Evolutionary conservation across 2,113 vertebrate species (phyloP).

Genomic region (Melanostigma gelatinosum): DNA sequence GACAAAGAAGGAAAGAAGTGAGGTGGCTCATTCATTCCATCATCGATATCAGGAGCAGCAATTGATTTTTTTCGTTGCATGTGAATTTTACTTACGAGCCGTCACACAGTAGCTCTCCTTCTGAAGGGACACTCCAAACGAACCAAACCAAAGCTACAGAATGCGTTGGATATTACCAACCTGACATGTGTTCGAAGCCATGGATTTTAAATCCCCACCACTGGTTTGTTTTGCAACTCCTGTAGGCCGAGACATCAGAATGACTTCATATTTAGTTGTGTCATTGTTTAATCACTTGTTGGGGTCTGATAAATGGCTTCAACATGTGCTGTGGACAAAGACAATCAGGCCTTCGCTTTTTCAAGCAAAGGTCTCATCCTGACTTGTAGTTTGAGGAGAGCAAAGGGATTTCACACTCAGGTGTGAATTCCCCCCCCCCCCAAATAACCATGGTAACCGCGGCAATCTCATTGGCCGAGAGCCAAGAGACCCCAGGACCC

Average conservation of each 20-base stretch:
- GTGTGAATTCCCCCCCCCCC: no score
- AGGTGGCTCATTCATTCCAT: no score
- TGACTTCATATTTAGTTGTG: constrained; percentile 51
- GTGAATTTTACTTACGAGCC: neutral
- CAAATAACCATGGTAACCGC: no score
- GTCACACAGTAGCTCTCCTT: neutral
- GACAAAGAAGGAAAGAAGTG: neutral
- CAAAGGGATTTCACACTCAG: no score
- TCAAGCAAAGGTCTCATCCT: no score
- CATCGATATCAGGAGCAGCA: no score
- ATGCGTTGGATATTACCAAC: neutral
- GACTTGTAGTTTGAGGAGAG: no score
- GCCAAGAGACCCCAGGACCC: no score
- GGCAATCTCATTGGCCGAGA: no score
- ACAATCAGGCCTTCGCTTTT: no score
- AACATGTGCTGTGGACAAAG: no score
- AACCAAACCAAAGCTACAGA: neutral
- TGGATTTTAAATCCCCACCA: constrained; percentile 21
- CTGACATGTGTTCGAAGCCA: neutral
- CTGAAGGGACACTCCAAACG: neutral
- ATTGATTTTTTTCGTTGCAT: neutral
- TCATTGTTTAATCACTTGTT: constrained; percentile 42
- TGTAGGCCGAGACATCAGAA: constrained; percentile 36
- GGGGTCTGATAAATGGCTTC: no score
- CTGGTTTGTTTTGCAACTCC: constrained; percentile 19